Evolutionary conservation across 1,140 invertebrate species (phyloP).

Genomic region (Capitella teleta): DNA sequence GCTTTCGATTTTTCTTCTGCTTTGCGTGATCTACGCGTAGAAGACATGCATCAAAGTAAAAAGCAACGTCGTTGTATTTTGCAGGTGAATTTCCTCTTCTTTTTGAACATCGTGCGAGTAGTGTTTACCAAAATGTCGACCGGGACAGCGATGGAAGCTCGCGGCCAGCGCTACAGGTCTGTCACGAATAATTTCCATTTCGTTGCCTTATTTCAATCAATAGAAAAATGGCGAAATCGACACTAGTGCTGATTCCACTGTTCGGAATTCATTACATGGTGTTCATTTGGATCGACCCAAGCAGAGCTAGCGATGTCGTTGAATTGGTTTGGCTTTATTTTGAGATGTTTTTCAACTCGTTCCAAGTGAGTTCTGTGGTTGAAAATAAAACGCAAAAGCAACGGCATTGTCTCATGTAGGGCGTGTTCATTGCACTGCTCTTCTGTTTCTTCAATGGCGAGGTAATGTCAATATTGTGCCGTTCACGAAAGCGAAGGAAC

Average conservation of each 20-base stretch:
- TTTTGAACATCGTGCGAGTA: conserved; percentile 63
- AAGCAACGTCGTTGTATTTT: too few species aligned
- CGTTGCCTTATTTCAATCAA: too few species aligned
- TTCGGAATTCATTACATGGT: conserved; percentile 70
- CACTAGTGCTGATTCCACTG: conserved; percentile 64
- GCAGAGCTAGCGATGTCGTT: conserved; percentile 43
- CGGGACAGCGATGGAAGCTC: conserved; percentile 50
- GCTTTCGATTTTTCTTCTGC: too few species aligned
- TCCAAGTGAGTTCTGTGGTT: too few species aligned
- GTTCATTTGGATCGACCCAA: conserved; percentile 55
- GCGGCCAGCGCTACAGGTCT: conserved; percentile 49
- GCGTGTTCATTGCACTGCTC: too few species aligned
- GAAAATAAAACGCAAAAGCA: too few species aligned
- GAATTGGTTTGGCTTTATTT: conserved; percentile 61
- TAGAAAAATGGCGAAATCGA: conserved; percentile 59
- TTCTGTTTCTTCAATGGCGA: too few species aligned
- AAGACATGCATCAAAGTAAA: too few species aligned
- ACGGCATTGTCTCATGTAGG: too few species aligned
- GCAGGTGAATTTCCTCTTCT: conserved; percentile 63
- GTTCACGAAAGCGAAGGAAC: too few species aligned
- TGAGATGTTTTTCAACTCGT: conserved; percentile 66
- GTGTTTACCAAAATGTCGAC: conserved; percentile 53
- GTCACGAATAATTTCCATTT: not conserved
- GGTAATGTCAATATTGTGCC: too few species aligned
- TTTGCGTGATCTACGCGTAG: too few species aligned